Conservation (phyloP, 2,113 vertebrate genomes). For the Pituophis catenifer region DNA sequence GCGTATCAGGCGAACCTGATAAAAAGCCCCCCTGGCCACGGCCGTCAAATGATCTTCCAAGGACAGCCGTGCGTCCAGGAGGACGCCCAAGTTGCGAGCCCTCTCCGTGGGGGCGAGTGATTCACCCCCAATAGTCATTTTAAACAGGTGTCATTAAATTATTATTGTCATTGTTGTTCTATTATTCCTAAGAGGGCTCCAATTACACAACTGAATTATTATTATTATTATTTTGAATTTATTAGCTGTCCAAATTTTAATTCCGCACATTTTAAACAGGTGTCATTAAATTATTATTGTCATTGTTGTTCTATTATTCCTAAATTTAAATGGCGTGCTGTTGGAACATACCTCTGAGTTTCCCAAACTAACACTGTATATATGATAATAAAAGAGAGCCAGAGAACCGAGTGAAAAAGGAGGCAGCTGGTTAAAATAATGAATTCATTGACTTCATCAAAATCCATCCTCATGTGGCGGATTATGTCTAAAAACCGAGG, state of each 20-base stretch:
- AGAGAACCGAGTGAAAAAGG: neutral
- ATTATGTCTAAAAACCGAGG: neutral
- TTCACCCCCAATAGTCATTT: no score
- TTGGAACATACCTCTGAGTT: neutral
- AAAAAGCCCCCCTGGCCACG: no score
- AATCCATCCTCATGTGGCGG: neutral
- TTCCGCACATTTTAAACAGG: neutral
- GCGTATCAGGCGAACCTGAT: no score
- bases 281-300: neutral
- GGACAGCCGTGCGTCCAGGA: no score
- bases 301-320: neutral
- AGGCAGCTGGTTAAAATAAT: neutral
- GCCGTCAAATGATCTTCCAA: no score
- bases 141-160: neutral
- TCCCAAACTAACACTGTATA: neutral
- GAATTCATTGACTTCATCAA: neutral
- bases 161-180: neutral
- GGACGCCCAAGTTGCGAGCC: no score
- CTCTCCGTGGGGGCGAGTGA: no score
- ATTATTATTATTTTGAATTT: neutral
- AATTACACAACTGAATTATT: neutral
- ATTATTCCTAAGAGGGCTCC: neutral
- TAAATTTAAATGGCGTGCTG: neutral
- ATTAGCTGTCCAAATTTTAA: neutral
- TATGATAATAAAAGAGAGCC: neutral